Evolutionary conservation across 2,113 vertebrate genomes (phyloP), one percentile per base, ranked within the genome.

Genomic region (Mola mola): DNA sequence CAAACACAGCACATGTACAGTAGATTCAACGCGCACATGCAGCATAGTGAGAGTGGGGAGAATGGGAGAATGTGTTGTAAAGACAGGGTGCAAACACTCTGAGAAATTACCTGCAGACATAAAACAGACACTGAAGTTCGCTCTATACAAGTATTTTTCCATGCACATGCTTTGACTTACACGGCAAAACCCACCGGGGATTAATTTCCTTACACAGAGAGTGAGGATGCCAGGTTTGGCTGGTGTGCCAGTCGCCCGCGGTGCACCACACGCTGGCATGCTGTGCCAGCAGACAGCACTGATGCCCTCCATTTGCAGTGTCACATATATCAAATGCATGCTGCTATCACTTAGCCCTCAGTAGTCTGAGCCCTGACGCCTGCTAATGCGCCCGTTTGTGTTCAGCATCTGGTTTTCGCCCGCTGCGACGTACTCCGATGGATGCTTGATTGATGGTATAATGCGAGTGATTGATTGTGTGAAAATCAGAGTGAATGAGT

Each of bases 271-370:
- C 94, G 94, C 94, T 94, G 94, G 93, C 94, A 95, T 92, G 94
- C 95, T 93, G 95, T 95, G 94, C 94, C 94, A 95, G 94, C 93
- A 94, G 94, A 94, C 94, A 92, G 92, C 93, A 93, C 94, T 93
- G 94, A 95, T 96, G 95, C 95, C 95, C 93, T 94, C 95, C 93
- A 94, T 94, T 94, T 94, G 94, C 95, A 93, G 93, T 94, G 95
- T 95, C 94, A 95, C 94, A 95, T 95, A 96, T 95, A 95, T 95
- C 94, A 95, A 95, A 95, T 92, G 90, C 96, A 93, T 93, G 94
- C 93, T 93, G 94, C 92, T 90, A 93, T 89, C 89, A 76, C 80
- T 90, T 87, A 88, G 84, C 72, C 85, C 75, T 81, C 79, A 62
- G 68, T 82, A 49, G 66, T 73, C 44, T 73, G 57, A 84, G 67